Percentiles rank a stretch among this genome's conserved stretches.
Conservation (phyloP, 2,113 vertebrate species). For the Pterocles orientalis region DNA sequence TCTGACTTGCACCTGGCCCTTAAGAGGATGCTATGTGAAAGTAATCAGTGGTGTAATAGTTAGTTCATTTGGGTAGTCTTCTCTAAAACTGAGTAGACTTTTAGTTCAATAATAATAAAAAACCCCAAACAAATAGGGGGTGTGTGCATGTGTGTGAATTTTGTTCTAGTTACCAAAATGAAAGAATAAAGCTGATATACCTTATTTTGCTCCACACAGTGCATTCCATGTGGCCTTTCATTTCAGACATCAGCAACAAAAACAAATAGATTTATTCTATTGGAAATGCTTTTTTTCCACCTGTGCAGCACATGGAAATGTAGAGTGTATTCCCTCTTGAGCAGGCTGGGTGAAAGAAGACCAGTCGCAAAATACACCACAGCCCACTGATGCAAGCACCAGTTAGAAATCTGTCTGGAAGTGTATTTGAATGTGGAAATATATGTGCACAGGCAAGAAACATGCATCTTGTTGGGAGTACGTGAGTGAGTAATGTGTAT, state of each 20-base stretch:
- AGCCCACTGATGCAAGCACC: not conserved
- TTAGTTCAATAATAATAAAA: not conserved
- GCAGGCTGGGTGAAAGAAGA: not conserved
- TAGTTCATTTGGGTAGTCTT: not conserved
- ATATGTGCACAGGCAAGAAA: not conserved
- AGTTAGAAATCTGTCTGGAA: not conserved
- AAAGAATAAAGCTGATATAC: not conserved
- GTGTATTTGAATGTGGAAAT: not conserved
- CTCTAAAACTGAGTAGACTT: not conserved
- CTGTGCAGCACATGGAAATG: not conserved
- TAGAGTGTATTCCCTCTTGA: not conserved
- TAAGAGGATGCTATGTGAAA: not conserved
- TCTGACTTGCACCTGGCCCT: not conserved
- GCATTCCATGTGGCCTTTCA: not conserved
- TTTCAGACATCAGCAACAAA: not conserved
- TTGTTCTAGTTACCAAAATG: not conserved
- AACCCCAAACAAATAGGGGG: not conserved
- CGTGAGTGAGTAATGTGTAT: not conserved
- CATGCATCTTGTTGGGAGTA: not conserved
- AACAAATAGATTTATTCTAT: not conserved
- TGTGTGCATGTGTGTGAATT: not conserved
- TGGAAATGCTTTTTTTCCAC: not conserved
- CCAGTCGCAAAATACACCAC: not conserved
- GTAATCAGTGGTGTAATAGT: not conserved
- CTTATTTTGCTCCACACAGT: not conserved